A percentile compares a stretch with the other conserved stretches of the same genome.
These are phyloP conservation scores for Eumaeus atala DNA, from an alignment of 1,140 invertebrate genomes.

Conservation along the genomic window DNA sequence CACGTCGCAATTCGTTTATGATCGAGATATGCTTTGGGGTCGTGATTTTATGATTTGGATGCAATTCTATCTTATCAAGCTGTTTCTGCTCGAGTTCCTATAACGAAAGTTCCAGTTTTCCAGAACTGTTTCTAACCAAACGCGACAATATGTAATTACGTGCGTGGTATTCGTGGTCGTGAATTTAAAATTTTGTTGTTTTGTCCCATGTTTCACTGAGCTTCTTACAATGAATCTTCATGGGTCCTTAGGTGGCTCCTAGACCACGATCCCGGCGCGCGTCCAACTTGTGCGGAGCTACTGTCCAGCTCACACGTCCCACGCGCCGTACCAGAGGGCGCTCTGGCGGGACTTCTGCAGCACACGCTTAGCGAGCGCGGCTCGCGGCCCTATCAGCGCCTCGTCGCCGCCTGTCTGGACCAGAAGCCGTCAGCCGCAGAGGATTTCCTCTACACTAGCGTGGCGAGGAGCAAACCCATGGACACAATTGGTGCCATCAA, in stretches of 20 bases:
- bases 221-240: no score
- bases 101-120: no score
- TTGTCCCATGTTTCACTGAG: no score
- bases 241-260: conserved; percentile 80
- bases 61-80: no score
- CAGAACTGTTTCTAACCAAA: no score
- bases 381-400: conserved; percentile 37
- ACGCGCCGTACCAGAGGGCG: conserved; percentile 85
- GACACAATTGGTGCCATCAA: conserved; percentile 32
- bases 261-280: conserved; percentile 86
- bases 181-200: no score
- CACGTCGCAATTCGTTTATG: no score
- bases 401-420: conserved; percentile 46
- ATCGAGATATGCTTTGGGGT: no score
- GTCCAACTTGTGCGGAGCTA: conserved; percentile 90
- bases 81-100: no score
- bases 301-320: conserved; percentile 88
- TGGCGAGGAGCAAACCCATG: conserved; percentile 32
- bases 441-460: conserved; percentile 50
- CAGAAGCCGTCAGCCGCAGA: conserved; percentile 41
- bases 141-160: no score
- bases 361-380: conserved; percentile 43
- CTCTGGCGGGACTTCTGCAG: conserved; percentile 83
- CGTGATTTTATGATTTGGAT: no score
- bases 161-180: no score